Evolutionary conservation across 2,888 invertebrate genomes (phyloP).

Genomic region (Mycalesis mineus): DNA sequence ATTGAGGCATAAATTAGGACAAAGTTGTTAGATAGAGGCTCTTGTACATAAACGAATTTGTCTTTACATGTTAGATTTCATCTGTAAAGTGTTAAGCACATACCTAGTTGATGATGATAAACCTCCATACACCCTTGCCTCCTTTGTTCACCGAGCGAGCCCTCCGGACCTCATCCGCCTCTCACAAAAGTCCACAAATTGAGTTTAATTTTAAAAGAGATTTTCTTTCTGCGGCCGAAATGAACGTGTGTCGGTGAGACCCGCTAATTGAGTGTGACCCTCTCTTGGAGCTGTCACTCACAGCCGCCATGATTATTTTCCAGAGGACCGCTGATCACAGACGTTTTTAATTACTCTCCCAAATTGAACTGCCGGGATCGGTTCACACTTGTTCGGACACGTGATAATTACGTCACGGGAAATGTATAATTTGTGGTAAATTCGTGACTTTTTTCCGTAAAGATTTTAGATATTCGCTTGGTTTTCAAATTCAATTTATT

Average conservation of each 20-base stretch:
- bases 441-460: no score
- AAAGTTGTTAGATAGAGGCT: no score
- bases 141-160: background rate
- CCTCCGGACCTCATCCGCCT: background rate
- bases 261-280: constrained; percentile 66
- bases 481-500: no score
- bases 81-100: no score
- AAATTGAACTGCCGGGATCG: background rate
- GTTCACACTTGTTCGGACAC: background rate
- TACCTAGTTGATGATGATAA: no score
- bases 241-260: constrained; percentile 55
- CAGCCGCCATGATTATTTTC: constrained; percentile 39
- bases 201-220: constrained; percentile 60
- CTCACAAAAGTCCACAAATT: constrained; percentile 43
- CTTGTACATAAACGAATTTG: no score
- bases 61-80: no score
- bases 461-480: no score
- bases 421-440: no score
- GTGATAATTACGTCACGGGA: background rate
- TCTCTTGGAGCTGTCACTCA: constrained; percentile 37
- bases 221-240: constrained; percentile 52
- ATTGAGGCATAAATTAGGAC: no score
- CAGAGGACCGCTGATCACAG: constrained; percentile 32
- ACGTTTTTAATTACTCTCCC: constrained; percentile 43
- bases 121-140: background rate